A percentile compares a stretch with the other conserved stretches of the same genome.
These are phyloP conservation scores for Hecatera dysodea DNA, from an alignment of 2,888 invertebrate genomes.

Conservation along the genomic window DNA sequence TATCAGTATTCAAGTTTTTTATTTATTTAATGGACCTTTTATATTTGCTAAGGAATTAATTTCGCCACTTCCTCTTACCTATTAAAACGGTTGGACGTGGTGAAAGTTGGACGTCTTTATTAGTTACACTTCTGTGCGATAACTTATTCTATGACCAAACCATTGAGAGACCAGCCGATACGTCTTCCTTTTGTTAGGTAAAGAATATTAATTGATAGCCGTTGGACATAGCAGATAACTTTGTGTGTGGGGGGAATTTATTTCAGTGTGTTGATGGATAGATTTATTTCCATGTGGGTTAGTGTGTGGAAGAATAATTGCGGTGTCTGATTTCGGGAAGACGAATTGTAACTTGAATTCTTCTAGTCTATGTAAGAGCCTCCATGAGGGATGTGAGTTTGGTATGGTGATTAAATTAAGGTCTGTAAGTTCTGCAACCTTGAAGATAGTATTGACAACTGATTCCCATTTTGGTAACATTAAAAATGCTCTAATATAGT, in stretches of 20 bases:
- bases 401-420: background rate
- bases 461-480: too few species aligned
- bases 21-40: too few species aligned
- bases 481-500: too few species aligned
- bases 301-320: conserved; percentile 29
- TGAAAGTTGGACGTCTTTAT: background rate
- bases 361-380: background rate
- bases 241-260: conserved; percentile 23
- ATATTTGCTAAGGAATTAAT: too few species aligned
- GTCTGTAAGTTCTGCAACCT: too few species aligned
- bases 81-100: too few species aligned
- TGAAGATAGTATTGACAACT: too few species aligned
- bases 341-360: background rate
- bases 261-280: conserved; percentile 34
- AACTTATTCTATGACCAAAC: background rate
- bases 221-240: conserved; percentile 50
- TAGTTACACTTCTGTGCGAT: background rate
- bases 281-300: conserved; percentile 31
- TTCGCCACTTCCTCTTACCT: too few species aligned
- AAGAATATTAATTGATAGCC: conserved; percentile 64
- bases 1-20: too few species aligned
- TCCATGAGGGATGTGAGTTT: background rate
- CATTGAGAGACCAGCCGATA: conserved; percentile 42
- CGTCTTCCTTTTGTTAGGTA: conserved; percentile 54
- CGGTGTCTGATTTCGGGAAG: conserved; percentile 10